Conservation (phyloP, 2,888 invertebrate species). For the Sylvicola cinctus region DNA sequence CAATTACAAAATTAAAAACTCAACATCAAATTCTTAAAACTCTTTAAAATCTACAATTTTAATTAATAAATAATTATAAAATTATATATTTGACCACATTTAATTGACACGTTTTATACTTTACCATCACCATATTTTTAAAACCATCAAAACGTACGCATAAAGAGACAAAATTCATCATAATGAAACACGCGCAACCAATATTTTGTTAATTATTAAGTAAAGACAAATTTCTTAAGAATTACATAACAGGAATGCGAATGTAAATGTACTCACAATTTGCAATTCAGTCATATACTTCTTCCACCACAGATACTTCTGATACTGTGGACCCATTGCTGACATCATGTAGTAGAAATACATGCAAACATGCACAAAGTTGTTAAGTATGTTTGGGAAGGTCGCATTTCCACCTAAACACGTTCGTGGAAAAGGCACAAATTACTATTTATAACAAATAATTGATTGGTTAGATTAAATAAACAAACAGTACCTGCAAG, state of each 20-base stretch:
- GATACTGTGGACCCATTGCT: conserved; percentile 71
- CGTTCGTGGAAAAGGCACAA: conserved; percentile 4
- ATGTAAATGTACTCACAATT: conserved; percentile 40
- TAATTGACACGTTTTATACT: too few species aligned
- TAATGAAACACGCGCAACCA: not conserved
- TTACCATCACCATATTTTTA: too few species aligned
- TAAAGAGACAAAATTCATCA: too few species aligned
- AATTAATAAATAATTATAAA: too few species aligned
- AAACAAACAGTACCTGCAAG: conserved; percentile 33
- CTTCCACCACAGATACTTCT: conserved; percentile 87
- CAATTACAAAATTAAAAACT: too few species aligned
- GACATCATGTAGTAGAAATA: conserved; percentile 82
- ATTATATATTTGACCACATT: too few species aligned
- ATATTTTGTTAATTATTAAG: not conserved
- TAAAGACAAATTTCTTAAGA: not conserved
- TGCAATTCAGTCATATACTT: conserved; percentile 82
- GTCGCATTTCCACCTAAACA: conserved; percentile 36
- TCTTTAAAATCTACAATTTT: too few species aligned
- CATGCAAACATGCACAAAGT: conserved; percentile 90
- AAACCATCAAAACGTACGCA: too few species aligned
- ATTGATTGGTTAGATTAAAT: not conserved
- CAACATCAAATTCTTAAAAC: too few species aligned
- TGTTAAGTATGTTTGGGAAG: conserved; percentile 48
- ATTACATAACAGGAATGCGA: conserved; percentile 2
- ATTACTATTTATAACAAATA: conserved; percentile 1